Conservation (phyloP, 2,797 vertebrate species). For the Malurus leucopterus region DNA sequence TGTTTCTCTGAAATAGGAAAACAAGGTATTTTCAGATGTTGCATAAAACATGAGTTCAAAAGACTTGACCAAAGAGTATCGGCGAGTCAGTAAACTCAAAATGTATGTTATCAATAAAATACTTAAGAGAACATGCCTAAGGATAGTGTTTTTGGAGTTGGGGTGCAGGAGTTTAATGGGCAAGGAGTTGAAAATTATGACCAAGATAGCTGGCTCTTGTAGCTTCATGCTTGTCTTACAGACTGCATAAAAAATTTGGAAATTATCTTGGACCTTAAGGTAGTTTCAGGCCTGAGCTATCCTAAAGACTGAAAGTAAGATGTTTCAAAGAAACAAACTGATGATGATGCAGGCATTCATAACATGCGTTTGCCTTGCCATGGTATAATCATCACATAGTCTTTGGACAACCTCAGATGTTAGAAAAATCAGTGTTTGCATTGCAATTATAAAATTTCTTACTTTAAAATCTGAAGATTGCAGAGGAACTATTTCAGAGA, state of each 20-base stretch:
- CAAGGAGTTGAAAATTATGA: not conserved
- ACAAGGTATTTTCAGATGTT: not conserved
- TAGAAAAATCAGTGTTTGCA: not conserved
- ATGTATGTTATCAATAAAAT: not conserved
- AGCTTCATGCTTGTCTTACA: not conserved
- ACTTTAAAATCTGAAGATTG: not conserved
- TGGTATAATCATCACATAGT: not conserved
- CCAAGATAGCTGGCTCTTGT: not conserved
- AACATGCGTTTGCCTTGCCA: not conserved
- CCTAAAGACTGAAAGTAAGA: not conserved
- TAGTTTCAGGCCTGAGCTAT: not conserved
- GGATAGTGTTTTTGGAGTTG: not conserved
- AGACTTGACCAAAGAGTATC: not conserved
- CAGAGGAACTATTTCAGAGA: not conserved
- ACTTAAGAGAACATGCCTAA: not conserved
- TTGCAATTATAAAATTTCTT: not conserved
- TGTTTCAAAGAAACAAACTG: not conserved
- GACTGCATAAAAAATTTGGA: not conserved
- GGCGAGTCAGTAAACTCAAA: not conserved
- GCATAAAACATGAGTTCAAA: not conserved
- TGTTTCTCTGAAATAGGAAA: not conserved
- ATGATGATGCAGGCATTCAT: not conserved
- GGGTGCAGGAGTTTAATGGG: not conserved
- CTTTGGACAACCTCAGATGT: not conserved
- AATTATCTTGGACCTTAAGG: not conserved